These are phyloP conservation scores for Chloroclysta siterata DNA, from an alignment of 2,888 invertebrate genomes.

Conservation along the genomic window DNA sequence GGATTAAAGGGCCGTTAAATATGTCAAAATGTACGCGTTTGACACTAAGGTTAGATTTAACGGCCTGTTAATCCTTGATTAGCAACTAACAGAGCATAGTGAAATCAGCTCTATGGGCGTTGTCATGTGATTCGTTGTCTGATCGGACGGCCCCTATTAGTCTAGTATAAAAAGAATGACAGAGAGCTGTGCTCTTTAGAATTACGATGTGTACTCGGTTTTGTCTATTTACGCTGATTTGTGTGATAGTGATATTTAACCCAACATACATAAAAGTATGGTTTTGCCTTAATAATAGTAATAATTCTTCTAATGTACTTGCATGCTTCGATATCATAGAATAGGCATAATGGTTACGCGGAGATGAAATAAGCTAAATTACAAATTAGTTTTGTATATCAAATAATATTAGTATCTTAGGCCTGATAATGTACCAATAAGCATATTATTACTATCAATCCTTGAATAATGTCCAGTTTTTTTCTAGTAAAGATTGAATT, in stretches of 20 bases:
- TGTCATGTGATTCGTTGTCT: background rate
- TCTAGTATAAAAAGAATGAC: slow-evolving; percentile 24
- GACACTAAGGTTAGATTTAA: no score
- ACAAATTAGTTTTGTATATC: slow-evolving; percentile 37
- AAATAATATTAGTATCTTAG: slow-evolving; percentile 27
- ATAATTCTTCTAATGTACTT: slow-evolving; percentile 68
- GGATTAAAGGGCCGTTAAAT: no score
- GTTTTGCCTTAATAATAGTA: slow-evolving; percentile 63
- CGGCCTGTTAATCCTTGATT: no score
- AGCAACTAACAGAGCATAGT: no score
- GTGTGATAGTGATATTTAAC: slow-evolving; percentile 48
- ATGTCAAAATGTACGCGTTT: no score
- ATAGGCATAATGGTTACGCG: slow-evolving; percentile 41
- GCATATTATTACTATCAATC: slow-evolving; percentile 38
- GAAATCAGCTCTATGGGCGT: no score
- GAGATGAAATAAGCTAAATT: slow-evolving; percentile 21
- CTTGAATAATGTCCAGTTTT: slow-evolving; percentile 39
- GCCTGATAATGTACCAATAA: slow-evolving; percentile 37
- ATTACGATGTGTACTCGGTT: slow-evolving; percentile 47
- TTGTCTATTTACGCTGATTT: slow-evolving; percentile 47
- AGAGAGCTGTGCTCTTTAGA: slow-evolving; percentile 57
- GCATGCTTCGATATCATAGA: slow-evolving; percentile 59
- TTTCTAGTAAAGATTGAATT: slow-evolving; percentile 37
- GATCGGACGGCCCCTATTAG: background rate
- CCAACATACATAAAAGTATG: slow-evolving; percentile 37